Percentiles rank a stretch among this genome's conserved stretches.
Conservation (phyloP, 2,888 invertebrate genomes). For the Nemotelus nigrinus region DNA sequence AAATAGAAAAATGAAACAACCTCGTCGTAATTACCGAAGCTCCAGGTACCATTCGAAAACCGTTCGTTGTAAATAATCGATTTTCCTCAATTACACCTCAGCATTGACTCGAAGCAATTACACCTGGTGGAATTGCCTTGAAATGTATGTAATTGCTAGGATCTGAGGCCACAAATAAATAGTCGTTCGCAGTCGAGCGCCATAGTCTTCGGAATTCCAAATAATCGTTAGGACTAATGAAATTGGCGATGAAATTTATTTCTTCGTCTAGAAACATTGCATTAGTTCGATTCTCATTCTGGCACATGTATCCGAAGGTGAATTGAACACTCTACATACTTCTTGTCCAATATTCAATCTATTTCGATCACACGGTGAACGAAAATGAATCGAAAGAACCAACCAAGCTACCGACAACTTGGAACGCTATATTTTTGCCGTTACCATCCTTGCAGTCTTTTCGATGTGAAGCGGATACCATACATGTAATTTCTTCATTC, state of each 20-base stretch:
- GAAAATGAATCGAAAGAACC: conserved; percentile 19
- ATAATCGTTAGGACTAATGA: conserved; percentile 51
- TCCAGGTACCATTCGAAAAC: too few species aligned
- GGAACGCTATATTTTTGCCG: not conserved
- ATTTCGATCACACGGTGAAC: conserved; percentile 30
- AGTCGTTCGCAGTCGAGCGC: conserved; percentile 20
- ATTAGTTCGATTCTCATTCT: conserved; percentile 34
- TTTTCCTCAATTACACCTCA: conserved; percentile 28
- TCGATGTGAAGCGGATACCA: conserved; percentile 6
- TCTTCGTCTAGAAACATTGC: conserved; percentile 36
- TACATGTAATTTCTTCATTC: conserved; percentile 29
- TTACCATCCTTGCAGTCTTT: not conserved
- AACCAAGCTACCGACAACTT: conserved; percentile 6
- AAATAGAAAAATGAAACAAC: too few species aligned
- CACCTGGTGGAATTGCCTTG: conserved; percentile 46
- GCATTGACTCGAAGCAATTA: conserved; percentile 41
- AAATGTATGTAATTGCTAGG: conserved; percentile 46
- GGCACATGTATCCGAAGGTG: conserved; percentile 6
- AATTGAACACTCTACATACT: conserved; percentile 13
- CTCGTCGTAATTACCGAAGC: too few species aligned
- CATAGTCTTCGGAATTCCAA: conserved; percentile 41
- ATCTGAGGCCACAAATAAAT: conserved; percentile 48
- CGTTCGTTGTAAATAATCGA: conserved; percentile 39
- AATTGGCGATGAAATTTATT: conserved; percentile 50
- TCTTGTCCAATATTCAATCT: conserved; percentile 26